A percentile compares a stretch with the other conserved stretches of the same genome.
These are phyloP conservation scores for Urosaurus nigricauda DNA, from an alignment of 2,797 vertebrate genomes.

Conservation along the genomic window DNA sequence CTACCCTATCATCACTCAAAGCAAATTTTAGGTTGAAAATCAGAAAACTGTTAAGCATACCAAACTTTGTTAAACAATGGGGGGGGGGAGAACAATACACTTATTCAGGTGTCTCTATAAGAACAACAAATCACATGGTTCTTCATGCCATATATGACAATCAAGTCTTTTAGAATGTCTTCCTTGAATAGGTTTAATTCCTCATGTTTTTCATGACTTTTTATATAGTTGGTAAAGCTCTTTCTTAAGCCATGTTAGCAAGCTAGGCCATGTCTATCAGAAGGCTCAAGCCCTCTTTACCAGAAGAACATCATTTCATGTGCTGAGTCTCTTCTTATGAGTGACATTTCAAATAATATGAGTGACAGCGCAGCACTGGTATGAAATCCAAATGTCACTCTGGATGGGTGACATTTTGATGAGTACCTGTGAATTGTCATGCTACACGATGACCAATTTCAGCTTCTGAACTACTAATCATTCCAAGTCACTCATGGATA, in stretches of 20 bases:
- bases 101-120: not conserved
- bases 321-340: not conserved
- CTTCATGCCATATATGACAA: not conserved
- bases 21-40: not conserved
- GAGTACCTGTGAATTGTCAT: slow-evolving; percentile 11
- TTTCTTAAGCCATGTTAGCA: not conserved
- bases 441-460: not conserved
- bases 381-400: slow-evolving; percentile 32
- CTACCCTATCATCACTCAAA: too few species aligned
- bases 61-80: not conserved
- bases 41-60: not conserved
- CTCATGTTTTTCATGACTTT: not conserved
- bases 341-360: slow-evolving; percentile 1
- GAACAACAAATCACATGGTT: not conserved
- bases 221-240: not conserved
- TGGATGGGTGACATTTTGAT: not conserved
- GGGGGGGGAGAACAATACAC: too few species aligned
- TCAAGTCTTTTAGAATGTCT: not conserved
- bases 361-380: not conserved
- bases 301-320: slow-evolving; percentile 5
- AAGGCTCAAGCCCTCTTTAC: not conserved
- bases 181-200: not conserved
- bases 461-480: slow-evolving; percentile 15
- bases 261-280: not conserved
- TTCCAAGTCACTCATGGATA: accelerated